Base-by-base conservation (phyloP, 2,888 invertebrate species). In the Chloromyia formosa region DNA sequence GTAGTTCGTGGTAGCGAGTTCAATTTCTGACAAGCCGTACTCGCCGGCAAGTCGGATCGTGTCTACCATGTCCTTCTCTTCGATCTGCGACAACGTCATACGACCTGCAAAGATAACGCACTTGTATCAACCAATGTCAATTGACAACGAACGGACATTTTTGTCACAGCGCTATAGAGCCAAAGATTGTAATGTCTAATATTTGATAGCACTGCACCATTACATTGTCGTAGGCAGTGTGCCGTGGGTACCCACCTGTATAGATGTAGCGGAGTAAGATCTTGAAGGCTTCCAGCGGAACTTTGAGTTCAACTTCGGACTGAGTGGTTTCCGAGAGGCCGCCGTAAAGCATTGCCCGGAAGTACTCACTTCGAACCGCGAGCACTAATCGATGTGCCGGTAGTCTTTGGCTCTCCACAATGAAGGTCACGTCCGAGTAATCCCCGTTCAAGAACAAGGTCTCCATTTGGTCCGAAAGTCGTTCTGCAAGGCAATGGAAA, bases 331-430 rank as follows among this genome's bases (percentile, higher is more conserved):
- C 93, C 76, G 90, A 89, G 85, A 93, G 88, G n/a, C 93, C 93
- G 7, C 93, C 93, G 86, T 90, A 94, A 0, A 93, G 87, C 49
- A 93, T 85, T 10, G 92, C 97, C 84, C 97, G 89, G 85, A 98
- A 99, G 86, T 98, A 99, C 81, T 97, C 95, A 82, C 97, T 97
- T 81, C 98, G 89, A 35, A 97, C 94, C 0, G 98, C 98, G 73
- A 99, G 88, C 80, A 99, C 94, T 4, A 97, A 91, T 0, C 85
- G 83, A 78, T 86, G 85, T 23, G 85, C 85, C 16, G 85, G 84
- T 68, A 85, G 73, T n/a, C 77, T 82, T 76, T 84, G 81, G 69
- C 92, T 93, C 82, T 95, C 96, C 66, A 98, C 95, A 45, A 95
- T 86, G 74, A 98, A 88, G 0, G 91, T 92, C 73, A 98, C 92